Base-by-base conservation (phyloP, 2,113 vertebrate genomes). In the Protomyctophum bolini region DNA sequence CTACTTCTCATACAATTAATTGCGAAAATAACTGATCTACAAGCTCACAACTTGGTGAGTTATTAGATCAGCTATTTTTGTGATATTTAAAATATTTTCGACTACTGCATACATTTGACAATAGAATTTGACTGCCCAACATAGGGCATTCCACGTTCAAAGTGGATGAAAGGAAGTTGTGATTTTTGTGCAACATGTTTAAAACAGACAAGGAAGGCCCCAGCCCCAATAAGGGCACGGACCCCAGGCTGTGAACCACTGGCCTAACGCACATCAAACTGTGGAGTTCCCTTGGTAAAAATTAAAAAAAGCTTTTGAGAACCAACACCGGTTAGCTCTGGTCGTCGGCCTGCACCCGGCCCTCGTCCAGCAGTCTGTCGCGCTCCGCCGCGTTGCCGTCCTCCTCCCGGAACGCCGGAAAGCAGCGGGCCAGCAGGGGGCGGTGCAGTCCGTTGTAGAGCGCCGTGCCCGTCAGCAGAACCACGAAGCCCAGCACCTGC, bases 381-480 rank as follows among this genome's bases (percentile, higher is more conserved):
- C 73, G 89, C 9, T 97, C 96, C 0, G 8, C 86, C 0, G 67
- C 2, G 3, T 65, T 71, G 48, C 33, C 57, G 10, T 75, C 74
- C 1, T 90, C 90, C 3, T 83, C 84, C 1, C 0, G 14, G 6
- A 1, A 47, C 11, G 9, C 14, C 10, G 64, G 4, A 0, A 70
- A 52, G 3, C 66, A 75, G 75, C 87, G 81, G 0, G 84, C 67
- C 41, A 96, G 85, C 66, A 97, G 85, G 0, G 94, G 93, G 45
- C 78, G 91, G 86, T 98, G 96, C 11, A 98, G 89, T 46, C 95
- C 95, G 0, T 98, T 98, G 88, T 98, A 98, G 8, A 98, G 93
- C 0, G 88, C 94, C 0, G 97, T 91, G 0, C 97, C 97, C 0
- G 15, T 0, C 47, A 98, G 89, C 50, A 98, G 91, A 57, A 98